Conservation (phyloP, 2,797 vertebrate species). For the Ispidina lecontei region DNA sequence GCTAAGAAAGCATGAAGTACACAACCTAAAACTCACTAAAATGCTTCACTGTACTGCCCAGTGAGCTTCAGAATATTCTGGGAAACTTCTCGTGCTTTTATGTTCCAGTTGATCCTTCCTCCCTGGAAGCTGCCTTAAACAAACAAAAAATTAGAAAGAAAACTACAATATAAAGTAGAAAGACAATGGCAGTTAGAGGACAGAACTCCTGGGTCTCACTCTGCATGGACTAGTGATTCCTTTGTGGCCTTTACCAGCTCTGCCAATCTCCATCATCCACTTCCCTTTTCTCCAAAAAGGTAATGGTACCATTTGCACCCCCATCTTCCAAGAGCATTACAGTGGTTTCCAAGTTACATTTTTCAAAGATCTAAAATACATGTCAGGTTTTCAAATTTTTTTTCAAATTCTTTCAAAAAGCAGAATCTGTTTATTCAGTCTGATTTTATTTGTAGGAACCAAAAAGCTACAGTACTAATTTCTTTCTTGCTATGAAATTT, state of each 20-base stretch:
- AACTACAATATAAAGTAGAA: background rate
- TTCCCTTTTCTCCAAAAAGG: background rate
- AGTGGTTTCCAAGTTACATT: background rate
- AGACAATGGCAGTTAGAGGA: background rate
- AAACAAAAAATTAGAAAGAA: background rate
- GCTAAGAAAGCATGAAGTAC: background rate
- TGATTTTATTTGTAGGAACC: background rate
- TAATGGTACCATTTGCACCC: background rate
- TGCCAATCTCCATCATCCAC: background rate
- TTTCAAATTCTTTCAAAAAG: background rate
- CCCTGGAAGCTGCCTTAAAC: background rate
- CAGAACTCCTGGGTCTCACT: background rate
- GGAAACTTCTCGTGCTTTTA: background rate
- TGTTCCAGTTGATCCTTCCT: background rate
- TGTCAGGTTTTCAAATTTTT: background rate
- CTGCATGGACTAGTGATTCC: background rate
- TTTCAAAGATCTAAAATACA: background rate
- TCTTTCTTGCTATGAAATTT: background rate
- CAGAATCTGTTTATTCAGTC: background rate
- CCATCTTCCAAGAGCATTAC: background rate
- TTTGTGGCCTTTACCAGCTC: background rate
- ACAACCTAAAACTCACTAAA: background rate
- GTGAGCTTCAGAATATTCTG: background rate
- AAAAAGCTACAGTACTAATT: background rate
- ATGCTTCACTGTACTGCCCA: background rate